These are phyloP conservation scores for Felis chaus DNA, from an alignment of 2,113 vertebrate species.

Conservation along the genomic window DNA sequence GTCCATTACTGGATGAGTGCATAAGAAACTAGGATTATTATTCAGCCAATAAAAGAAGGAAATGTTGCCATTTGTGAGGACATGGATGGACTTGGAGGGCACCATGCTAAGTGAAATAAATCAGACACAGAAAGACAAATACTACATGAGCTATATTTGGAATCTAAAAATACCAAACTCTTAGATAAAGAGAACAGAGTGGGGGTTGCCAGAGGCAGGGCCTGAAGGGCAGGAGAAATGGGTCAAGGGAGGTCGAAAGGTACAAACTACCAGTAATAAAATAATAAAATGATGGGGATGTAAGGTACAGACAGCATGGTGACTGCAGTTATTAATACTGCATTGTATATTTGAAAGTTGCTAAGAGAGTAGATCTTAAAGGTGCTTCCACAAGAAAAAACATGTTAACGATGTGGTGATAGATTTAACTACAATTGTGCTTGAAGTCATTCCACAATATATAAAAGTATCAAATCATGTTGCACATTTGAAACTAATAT, in stretches of 20 bases:
- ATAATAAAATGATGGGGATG: not conserved
- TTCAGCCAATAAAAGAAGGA: not conserved
- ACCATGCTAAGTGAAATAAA: not conserved
- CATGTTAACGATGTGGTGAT: not conserved
- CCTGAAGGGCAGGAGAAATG: not conserved
- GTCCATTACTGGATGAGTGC: not conserved
- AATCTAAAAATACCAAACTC: not conserved
- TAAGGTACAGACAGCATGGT: not conserved
- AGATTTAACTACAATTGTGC: not conserved
- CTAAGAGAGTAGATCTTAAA: not conserved
- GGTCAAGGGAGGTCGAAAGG: not conserved
- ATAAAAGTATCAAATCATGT: too few relatives aligned
- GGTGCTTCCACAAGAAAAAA: not conserved
- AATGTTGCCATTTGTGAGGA: not conserved
- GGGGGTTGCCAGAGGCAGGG: not conserved
- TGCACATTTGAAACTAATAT: too few relatives aligned
- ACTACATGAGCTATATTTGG: not conserved
- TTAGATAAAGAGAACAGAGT: not conserved
- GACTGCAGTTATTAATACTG: not conserved
- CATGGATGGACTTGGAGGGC: not conserved
- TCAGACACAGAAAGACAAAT: not conserved
- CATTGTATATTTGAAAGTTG: not conserved
- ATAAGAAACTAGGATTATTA: not conserved
- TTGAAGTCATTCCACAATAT: not conserved
- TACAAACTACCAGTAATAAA: not conserved